A percentile compares a stretch with the other conserved stretches of the same genome.
phyloP scores from a whole-genome alignment of 2,113 vertebrate species.

The Hyaena hyaena region DNA sequence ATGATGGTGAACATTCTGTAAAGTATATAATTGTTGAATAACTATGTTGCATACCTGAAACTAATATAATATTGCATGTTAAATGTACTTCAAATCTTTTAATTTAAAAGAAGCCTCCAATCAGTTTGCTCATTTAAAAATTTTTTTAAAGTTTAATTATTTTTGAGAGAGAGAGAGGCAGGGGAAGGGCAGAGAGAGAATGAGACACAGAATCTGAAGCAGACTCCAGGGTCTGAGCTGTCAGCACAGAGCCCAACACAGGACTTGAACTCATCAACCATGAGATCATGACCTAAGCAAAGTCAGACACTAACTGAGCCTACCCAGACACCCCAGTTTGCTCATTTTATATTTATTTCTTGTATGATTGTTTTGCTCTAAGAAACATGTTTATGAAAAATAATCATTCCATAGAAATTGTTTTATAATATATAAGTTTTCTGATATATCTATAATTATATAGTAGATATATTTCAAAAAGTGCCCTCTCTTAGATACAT shows the following conservation, averaged over 20 bases:
- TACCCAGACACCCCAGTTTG: background rate
- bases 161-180: no score
- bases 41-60: background rate
- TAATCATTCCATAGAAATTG: background rate
- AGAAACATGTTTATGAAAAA: background rate
- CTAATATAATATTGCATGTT: background rate
- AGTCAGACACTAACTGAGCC: no score
- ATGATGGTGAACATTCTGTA: background rate
- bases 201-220: no score
- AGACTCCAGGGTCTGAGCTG: no score
- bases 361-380: background rate
- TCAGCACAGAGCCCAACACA: no score
- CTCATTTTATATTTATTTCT: background rate
- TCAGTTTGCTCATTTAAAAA: no score
- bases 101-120: background rate
- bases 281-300: no score
- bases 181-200: no score
- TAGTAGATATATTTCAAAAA: background rate
- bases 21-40: background rate
- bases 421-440: background rate
- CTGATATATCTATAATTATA: background rate
- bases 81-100: background rate
- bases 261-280: no score
- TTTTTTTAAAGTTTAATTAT: no score
- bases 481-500: background rate